phyloP scores from a whole-genome alignment of 1,140 invertebrate species.

The Platorchestia sp. region DNA sequence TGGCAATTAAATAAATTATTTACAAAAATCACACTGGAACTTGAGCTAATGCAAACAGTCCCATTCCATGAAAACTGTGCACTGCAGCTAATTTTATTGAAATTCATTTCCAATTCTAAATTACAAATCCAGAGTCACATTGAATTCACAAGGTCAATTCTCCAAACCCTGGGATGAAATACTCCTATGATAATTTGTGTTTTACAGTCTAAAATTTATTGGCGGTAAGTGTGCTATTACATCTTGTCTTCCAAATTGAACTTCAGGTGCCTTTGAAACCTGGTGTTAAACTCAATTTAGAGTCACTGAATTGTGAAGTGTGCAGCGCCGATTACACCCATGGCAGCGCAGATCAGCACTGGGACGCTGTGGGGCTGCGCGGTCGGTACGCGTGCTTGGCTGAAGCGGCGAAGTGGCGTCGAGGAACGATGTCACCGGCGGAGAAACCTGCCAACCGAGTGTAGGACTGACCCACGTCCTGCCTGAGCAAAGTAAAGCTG shows the following conservation, averaged over 20 bases:
- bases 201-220: background rate
- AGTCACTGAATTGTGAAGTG: background rate
- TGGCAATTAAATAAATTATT: constrained; percentile 50
- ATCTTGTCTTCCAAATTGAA: background rate
- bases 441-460: background rate
- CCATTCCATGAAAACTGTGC: constrained; percentile 6
- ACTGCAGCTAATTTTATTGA: background rate
- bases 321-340: background rate
- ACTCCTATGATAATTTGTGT: background rate
- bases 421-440: background rate
- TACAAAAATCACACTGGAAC: constrained; percentile 19
- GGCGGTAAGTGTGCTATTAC: background rate
- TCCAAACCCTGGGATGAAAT: background rate
- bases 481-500: constrained; percentile 33
- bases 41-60: background rate
- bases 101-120: background rate
- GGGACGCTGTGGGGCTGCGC: background rate
- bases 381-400: constrained; percentile 16
- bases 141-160: background rate
- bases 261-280: too few species aligned
- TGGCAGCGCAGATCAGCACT: background rate
- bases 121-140: background rate
- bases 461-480: constrained; percentile 29
- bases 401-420: background rate
- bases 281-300: too few species aligned